Conservation (phyloP, 37 sponge, comb jelly and placozoan genomes). For the Hexactinellida sp. region DNA sequence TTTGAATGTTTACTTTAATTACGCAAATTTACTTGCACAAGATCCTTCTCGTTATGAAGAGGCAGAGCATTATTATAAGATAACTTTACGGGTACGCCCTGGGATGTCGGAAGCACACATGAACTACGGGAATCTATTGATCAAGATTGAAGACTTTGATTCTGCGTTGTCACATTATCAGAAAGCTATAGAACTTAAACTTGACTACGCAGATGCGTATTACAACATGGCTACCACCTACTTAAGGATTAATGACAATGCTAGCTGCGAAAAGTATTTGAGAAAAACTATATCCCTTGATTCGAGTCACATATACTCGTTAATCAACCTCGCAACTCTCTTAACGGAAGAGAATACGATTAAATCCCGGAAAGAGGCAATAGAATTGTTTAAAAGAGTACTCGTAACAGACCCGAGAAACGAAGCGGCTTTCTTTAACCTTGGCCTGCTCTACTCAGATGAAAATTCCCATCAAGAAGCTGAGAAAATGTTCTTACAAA, state of each 20-base stretch:
- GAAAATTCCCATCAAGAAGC: not conserved
- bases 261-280: conserved; percentile 22
- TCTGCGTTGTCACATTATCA: not conserved
- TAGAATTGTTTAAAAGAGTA: not conserved
- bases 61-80: conserved; percentile 32
- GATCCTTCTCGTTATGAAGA: conserved; percentile 40
- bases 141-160: not conserved
- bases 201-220: conserved; percentile 24
- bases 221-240: conserved; percentile 36
- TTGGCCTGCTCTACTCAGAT: not conserved
- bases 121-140: not conserved
- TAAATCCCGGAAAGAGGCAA: not conserved
- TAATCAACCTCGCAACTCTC: not conserved
- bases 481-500: not conserved
- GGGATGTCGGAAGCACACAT: not conserved
- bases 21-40: conserved; percentile 52
- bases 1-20: conserved; percentile 73
- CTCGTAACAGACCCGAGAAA: not conserved
- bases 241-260: conserved; percentile 18
- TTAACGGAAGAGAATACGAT: not conserved
- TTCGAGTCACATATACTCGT: not conserved
- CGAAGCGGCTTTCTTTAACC: not conserved
- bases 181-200: not conserved
- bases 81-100: not conserved
- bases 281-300: conserved; percentile 12